Evolutionary conservation across 2,888 invertebrate species (phyloP), one percentile per base, ranked within the genome.

Genomic region (Hypselothyrea guttata): DNA sequence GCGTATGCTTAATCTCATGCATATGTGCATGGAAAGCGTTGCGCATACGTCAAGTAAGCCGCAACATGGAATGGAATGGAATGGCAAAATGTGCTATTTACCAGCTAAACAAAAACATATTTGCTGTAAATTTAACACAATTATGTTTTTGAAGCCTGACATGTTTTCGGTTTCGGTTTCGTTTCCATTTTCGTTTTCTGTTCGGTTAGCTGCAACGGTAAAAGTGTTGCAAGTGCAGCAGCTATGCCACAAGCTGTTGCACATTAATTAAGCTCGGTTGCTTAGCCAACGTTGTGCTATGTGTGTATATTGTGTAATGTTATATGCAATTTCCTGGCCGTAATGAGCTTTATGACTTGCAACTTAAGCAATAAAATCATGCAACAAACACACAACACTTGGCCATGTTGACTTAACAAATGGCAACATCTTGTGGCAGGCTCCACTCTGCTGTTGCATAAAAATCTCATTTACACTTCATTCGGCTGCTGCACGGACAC

Each of bases 301-400:
- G 16, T 52, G 66, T 64, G 35, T 44, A 12, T 48, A 41, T 11
- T 53, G 22, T 53, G 67, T 65, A 62, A 76, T 75, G 69, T 59
- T 78, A 60, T 65, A 78, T 78, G 83, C 86, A 82, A 75, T 84
- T 81, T 85, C 61, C 75, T 66, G 46, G 67, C 69, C 64, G 57
- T 78, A 86, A 86, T 83, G 86, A 86, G 85, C 81, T 86, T 81
- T 84, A 85, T 78, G 75, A 72, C 63, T 56, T 47, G 61, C 76
- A 75, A 79, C 76, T 71, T 60, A 71, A 71, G 71, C 75, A 78
- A 79, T 75, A 75, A 75, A 75, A 79, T 61, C 60, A 41, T 47
- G 54, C 47, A 45, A 49, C 44, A 71, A 22, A 55, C 58, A 30
- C 35, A 51, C 31, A 61, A 58, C 48, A 52, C 46, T 51, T 35